Conservation (phyloP, 2,797 vertebrate species). For the Lycodopsis pacificus region DNA sequence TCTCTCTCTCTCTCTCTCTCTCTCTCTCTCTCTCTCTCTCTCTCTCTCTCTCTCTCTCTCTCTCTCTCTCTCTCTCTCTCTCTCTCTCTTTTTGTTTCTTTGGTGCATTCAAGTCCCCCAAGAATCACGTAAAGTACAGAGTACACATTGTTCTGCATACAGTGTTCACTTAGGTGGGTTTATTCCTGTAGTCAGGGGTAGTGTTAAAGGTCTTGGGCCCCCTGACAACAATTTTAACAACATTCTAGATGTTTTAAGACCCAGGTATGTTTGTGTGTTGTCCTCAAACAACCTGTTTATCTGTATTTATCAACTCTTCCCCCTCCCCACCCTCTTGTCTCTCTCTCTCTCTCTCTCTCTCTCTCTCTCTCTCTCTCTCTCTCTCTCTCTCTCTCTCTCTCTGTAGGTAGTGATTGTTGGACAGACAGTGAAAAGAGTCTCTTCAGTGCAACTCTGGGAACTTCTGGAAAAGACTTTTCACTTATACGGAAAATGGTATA, state of each 20-base stretch:
- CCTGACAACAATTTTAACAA: neutral
- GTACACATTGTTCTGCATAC: slow-evolving; percentile 38
- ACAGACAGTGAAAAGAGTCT: slow-evolving; percentile 76
- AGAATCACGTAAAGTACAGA: slow-evolving; percentile 38
- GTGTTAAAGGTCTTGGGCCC: neutral
- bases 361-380: slow-evolving; percentile 1
- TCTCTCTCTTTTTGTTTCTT: neutral
- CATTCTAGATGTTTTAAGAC: neutral
- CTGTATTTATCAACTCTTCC: neutral
- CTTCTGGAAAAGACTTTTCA: slow-evolving; percentile 83
- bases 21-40: neutral
- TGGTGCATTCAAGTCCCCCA: slow-evolving; percentile 35
- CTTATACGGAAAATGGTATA: slow-evolving; percentile 82
- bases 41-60: neutral
- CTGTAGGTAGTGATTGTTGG: slow-evolving; percentile 83
- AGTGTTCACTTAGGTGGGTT: slow-evolving; percentile 17
- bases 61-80: neutral
- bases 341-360: slow-evolving; percentile 12
- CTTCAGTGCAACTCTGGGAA: slow-evolving; percentile 75
- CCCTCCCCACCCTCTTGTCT: neutral
- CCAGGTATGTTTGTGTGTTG: neutral
- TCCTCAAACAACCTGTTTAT: neutral
- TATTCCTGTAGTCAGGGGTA: neutral
- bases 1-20: neutral
- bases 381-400: slow-evolving; percentile 1